Evolutionary conservation across 2,113 vertebrate species (phyloP).

Genomic region (Rhynchomys soricoides): DNA sequence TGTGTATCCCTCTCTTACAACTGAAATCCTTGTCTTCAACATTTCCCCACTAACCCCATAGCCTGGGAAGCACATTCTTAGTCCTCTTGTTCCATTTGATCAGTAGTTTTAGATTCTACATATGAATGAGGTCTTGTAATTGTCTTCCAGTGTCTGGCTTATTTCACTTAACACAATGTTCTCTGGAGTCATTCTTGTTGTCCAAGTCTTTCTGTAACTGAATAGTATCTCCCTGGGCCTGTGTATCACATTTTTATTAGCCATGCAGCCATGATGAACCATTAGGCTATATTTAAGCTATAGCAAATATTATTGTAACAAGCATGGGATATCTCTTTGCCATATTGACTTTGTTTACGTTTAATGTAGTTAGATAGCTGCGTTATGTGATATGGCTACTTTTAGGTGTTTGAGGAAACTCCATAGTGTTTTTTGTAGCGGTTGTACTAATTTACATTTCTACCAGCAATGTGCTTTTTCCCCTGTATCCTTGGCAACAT

Average conservation of each 20-base stretch:
- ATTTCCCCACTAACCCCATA: background rate
- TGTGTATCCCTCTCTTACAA: background rate
- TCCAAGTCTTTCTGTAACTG: background rate
- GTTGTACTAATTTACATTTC: background rate
- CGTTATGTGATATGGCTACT: background rate
- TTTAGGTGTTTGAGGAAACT: background rate
- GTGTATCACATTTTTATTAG: background rate
- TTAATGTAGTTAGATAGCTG: background rate
- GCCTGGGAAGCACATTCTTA: background rate
- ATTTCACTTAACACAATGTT: background rate
- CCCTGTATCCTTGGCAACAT: background rate
- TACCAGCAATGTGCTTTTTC: background rate
- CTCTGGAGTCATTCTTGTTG: background rate
- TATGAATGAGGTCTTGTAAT: background rate
- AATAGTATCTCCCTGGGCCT: background rate
- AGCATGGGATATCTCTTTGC: background rate
- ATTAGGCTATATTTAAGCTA: background rate
- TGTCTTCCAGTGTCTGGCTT: background rate
- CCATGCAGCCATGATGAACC: background rate
- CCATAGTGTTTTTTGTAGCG: background rate
- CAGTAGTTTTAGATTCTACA: background rate
- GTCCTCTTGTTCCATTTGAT: background rate
- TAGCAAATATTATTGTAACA: background rate
- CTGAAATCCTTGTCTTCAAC: background rate
- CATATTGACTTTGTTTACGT: background rate